phyloP scores from a whole-genome alignment of 1,140 invertebrate species.

The Drosophila nigrodunni region DNA sequence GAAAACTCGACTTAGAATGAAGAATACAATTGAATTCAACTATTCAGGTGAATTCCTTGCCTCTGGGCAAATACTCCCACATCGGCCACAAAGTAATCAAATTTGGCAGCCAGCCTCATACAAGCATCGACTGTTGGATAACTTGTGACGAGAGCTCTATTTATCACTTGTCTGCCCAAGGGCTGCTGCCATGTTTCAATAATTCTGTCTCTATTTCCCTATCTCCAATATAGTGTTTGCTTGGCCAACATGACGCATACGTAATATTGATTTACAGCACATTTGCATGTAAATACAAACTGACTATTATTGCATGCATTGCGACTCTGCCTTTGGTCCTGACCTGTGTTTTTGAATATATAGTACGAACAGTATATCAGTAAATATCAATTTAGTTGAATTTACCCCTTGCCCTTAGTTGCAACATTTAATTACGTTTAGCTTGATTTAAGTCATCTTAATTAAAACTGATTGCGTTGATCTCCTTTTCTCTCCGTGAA shows the following conservation, averaged over 20 bases:
- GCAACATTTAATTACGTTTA: constrained; percentile 60
- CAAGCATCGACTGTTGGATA: constrained; percentile 25
- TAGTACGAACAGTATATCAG: background rate
- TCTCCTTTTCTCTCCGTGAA: background rate
- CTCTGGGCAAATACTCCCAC: constrained; percentile 51
- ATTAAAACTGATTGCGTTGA: constrained; percentile 77
- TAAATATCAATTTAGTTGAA: constrained; percentile 48
- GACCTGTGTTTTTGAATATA: no score
- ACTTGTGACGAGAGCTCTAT: constrained; percentile 24
- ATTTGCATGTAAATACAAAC: constrained; percentile 65
- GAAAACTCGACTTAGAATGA: constrained; percentile 22
- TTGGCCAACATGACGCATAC: constrained; percentile 39
- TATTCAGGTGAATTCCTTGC: constrained; percentile 32
- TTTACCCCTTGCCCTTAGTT: constrained; percentile 19
- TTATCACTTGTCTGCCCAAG: constrained; percentile 64
- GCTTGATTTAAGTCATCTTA: constrained; percentile 37
- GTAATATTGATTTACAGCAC: constrained; percentile 61
- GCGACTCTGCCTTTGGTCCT: constrained; percentile 18
- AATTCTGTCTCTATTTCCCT: constrained; percentile 24
- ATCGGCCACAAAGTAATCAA: constrained; percentile 74
- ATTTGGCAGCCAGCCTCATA: constrained; percentile 48
- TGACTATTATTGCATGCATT: constrained; percentile 58
- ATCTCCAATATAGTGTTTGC: constrained; percentile 10
- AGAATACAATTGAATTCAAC: constrained; percentile 42
- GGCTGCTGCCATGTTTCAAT: constrained; percentile 20